phyloP scores from a whole-genome alignment of 2,888 invertebrate species.

The Drosophila austrosaltans region DNA sequence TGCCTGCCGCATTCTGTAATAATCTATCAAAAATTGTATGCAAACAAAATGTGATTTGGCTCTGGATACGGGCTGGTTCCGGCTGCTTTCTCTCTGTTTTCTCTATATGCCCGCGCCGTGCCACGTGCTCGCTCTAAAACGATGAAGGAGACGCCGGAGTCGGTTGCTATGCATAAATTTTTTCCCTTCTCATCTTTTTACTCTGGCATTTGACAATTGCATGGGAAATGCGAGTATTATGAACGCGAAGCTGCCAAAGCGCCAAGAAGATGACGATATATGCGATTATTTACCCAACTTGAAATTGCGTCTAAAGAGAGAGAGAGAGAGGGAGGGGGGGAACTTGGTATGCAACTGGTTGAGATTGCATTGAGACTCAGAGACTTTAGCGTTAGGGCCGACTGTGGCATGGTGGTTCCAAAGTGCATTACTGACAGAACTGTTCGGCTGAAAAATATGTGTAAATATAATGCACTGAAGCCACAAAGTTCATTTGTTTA shows the following conservation, averaged over 20 bases:
- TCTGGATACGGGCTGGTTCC: conserved; percentile 40
- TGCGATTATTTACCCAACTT: conserved; percentile 37
- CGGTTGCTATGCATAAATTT: conserved; percentile 71
- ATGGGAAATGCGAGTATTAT: conserved; percentile 18
- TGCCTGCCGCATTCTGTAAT: conserved; percentile 67
- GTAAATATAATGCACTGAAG: background rate
- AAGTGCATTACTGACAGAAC: background rate
- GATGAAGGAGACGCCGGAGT: conserved; percentile 1
- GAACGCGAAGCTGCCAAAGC: conserved; percentile 12
- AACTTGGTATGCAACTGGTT: conserved; percentile 41
- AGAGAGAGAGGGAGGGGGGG: background rate
- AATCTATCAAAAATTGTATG: conserved; percentile 78
- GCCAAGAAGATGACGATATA: conserved; percentile 12
- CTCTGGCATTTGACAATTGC: conserved; percentile 72
- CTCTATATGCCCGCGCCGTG: background rate
- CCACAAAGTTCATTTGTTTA: too few relatives aligned
- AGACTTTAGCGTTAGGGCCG: conserved; percentile 15
- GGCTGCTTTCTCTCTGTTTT: conserved; percentile 9
- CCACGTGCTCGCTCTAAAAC: conserved; percentile 2
- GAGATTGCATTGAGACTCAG: conserved; percentile 35
- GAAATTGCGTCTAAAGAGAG: conserved; percentile 35
- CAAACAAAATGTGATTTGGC: conserved; percentile 78
- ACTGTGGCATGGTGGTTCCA: background rate
- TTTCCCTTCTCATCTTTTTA: conserved; percentile 20
- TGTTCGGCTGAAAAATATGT: background rate